A percentile compares a stretch with the other conserved stretches of the same genome.
Evolutionary conservation across 2,113 vertebrate genomes (phyloP).

Genomic region (Thunnus thynnus): DNA sequence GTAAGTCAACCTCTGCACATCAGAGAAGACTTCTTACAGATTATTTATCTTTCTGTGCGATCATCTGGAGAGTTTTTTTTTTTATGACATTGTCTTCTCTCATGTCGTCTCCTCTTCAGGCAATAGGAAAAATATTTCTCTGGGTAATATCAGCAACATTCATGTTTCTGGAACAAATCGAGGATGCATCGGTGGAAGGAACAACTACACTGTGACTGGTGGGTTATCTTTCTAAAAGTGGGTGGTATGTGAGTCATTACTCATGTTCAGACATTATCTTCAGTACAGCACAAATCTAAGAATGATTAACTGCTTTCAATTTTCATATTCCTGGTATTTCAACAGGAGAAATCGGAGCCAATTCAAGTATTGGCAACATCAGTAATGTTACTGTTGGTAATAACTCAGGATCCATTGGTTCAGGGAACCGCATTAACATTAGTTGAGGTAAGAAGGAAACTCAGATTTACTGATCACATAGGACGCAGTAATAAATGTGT

Average conservation of each 20-base stretch:
- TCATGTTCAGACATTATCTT: not conserved
- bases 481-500: too few relatives aligned
- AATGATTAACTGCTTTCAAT: not conserved
- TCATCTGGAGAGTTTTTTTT: too few relatives aligned
- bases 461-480: not conserved
- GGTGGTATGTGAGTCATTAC: not conserved
- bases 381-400: not conserved
- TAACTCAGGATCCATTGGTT: constrained; percentile 13
- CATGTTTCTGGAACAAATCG: not conserved
- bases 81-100: too few relatives aligned
- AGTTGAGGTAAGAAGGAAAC: not conserved
- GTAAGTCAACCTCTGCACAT: not conserved
- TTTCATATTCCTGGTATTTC: not conserved
- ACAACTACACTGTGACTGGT: not conserved
- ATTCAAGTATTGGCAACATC: not conserved
- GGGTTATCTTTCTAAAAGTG: not conserved
- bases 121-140: not conserved
- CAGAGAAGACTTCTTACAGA: too few relatives aligned
- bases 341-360: not conserved
- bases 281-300: not conserved
- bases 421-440: constrained; percentile 2
- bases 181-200: constrained; percentile 7
- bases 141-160: not conserved
- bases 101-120: not conserved
- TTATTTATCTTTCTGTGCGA: too few relatives aligned